Base-by-base conservation (phyloP, 1,140 invertebrate genomes). In the Vanessa tameamea region DNA sequence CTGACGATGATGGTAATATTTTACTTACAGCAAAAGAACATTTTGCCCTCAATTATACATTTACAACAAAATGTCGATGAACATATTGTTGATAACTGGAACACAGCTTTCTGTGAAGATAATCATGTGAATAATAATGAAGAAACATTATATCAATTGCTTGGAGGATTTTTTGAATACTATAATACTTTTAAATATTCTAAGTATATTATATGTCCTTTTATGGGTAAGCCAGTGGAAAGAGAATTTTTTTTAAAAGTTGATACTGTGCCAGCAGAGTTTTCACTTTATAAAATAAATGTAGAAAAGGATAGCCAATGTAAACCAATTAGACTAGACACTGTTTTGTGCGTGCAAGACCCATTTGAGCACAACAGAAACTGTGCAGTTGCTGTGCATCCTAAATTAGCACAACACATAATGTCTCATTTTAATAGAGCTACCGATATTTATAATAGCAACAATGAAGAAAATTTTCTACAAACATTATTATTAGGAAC, bases 291-390 rank as follows among this genome's bases (percentile, higher is more conserved):
- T 78, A 93, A 92, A 82, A 31, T 72, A 0, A 89, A 86, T 75
- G 67, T 93, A 6, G 67, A 55, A n/a, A 74, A 73, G 4, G 80
- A 83, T 61, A 37, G 14, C 16, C 77, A 79, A 48, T 83, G 84
- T 69, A 64, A 83, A 48, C 78, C 81, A n/a, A 73, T 93, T 8
- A 85, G 87, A 69, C 77, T 93, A 7, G 81, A 92, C 12, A 72
- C 86, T 15, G 47, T 81, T 7, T 89, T 95, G 65, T 95, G 94
- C 78, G 57, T 95, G 1, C 95, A 95, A 84, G 95, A 96, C 88
- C 94, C 95, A 0, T 94, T 95, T 74, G 94, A 95, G 69, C 93
- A 94, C 31, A 92, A 83, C 71, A 87, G 93, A 71, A 96, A 95
- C 78, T 87, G 93, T 59, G 87, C 93, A 0, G 76, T 78, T 4